A percentile compares a stretch with the other conserved stretches of the same genome.
Conservation (phyloP, 2,113 vertebrate genomes). For the Perca fluviatilis region DNA sequence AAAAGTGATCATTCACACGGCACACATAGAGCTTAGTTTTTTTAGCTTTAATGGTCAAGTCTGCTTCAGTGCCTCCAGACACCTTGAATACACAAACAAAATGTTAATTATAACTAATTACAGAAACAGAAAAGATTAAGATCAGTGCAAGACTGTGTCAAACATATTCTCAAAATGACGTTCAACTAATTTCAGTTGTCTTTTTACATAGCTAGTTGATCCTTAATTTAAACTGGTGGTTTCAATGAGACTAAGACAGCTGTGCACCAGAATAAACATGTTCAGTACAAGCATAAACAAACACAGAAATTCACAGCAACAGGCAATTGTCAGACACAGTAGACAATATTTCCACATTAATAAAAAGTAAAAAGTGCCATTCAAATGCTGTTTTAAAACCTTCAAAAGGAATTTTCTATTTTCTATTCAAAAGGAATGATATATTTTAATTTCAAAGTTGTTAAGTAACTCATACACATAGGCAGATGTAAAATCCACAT, state of each 20-base stretch:
- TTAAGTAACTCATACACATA: background rate
- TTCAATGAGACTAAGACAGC: background rate
- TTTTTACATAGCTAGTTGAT: background rate
- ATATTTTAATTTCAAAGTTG: background rate
- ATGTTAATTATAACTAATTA: background rate
- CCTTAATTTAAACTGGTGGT: background rate
- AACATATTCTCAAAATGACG: background rate
- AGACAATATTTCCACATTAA: background rate
- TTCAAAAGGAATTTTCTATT: background rate
- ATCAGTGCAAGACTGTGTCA: background rate
- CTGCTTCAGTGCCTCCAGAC: slow-evolving; percentile 79
- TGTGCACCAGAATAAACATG: background rate
- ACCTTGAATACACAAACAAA: slow-evolving; percentile 65
- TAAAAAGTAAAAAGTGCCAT: background rate
- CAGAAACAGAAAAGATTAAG: background rate
- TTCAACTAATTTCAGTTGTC: background rate
- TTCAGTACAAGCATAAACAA: background rate
- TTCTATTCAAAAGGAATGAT: background rate
- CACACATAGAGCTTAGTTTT: slow-evolving; percentile 85
- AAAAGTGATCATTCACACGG: slow-evolving; percentile 84
- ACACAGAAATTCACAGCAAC: background rate
- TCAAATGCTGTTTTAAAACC: background rate
- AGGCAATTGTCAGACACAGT: background rate
- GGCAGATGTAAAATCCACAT: slow-evolving; percentile 1
- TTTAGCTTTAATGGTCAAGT: slow-evolving; percentile 81